Base-by-base conservation (phyloP, 2,888 invertebrate genomes). In the Nomada hirtipes region DNA sequence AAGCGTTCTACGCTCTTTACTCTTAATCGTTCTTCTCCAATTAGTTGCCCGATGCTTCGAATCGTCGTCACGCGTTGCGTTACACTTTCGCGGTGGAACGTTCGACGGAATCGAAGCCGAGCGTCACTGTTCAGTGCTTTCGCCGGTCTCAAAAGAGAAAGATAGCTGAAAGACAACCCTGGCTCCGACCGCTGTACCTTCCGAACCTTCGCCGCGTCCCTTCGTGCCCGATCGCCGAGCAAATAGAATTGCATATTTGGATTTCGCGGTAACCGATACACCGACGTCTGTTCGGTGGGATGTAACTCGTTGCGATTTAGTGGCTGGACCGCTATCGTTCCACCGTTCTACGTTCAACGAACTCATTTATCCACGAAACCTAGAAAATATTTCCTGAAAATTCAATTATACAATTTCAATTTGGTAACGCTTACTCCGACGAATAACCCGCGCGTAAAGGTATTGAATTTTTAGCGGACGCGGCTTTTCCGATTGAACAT, bases 311-410 rank as follows among this genome's bases (percentile, higher is more conserved):
- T 20, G 29, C 29, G 67, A 61, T 47, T 11, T 64, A 50, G 82
- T 83, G 84, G 84, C 84, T 83, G 84, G 79, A 64, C 74, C 84
- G 83, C 82, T 68, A 26, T 10, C 23, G 15, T 42, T 9, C 13
- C n/a, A 3, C 61, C 55, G 60, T 23, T 36, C 47, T 11, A 36
- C 36, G 36, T 36, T 36, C 36, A 36, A 36, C 36, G 36, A 36
- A 7, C 9, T 36, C 36, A 36, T 36, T 36, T 36, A 7, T 36
- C 36, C 7, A 7, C 4, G 36, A 7, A 36, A 7, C 36, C 36
- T 36, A 36, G 7, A 7, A 36, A 36, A 36, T 36, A 36, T 29
- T 29, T 29, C 0, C 29, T 4, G 29, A 4, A 29, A 29, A 4
- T 3, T 29, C 2, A 26, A 26, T 26, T 29, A 4, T 29, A 29